Percentiles rank a stretch among this genome's conserved stretches.
phyloP scores from a whole-genome alignment of 2,888 invertebrate species.

The Lottia gigantea region DNA sequence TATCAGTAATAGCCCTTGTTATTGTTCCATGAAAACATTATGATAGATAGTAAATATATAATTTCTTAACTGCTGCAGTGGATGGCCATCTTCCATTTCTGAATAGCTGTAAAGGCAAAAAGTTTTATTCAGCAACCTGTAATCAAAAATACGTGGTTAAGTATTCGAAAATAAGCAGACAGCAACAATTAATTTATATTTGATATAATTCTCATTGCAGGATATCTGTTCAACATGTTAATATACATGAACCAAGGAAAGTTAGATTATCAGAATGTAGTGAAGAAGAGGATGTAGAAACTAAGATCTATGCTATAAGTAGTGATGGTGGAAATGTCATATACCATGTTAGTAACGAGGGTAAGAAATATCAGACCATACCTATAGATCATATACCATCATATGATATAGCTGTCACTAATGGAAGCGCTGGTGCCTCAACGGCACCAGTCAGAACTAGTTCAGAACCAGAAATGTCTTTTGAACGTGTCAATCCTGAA shows the following conservation, averaged over 20 bases:
- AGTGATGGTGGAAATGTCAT: conserved; percentile 82
- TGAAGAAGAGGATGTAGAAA: conserved; percentile 59
- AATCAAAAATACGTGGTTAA: too few relatives aligned
- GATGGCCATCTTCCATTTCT: too few relatives aligned
- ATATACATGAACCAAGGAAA: conserved; percentile 65
- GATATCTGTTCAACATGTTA: conserved; percentile 71
- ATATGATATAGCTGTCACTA: conserved; percentile 73
- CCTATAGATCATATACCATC: conserved; percentile 66
- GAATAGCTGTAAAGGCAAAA: too few relatives aligned
- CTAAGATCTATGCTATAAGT: conserved; percentile 83
- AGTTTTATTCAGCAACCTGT: too few relatives aligned
- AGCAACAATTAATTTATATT: too few relatives aligned
- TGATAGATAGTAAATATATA: too few relatives aligned
- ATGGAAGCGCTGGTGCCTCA: conserved; percentile 50
- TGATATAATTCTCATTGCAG: conserved; percentile 39
- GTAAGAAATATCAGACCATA: conserved; percentile 65
- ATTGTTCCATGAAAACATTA: too few relatives aligned
- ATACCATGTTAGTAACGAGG: conserved; percentile 68
- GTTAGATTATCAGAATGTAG: conserved; percentile 51
- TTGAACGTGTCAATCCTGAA: conserved; percentile 69
- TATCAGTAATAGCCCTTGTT: too few relatives aligned
- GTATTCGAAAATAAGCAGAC: too few relatives aligned
- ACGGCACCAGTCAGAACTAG: conserved; percentile 56
- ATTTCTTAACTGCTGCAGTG: too few relatives aligned
- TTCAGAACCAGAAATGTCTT: conserved; percentile 70